Evolutionary conservation across 1,140 invertebrate genomes (phyloP).

Genomic region (Samia ricini): DNA sequence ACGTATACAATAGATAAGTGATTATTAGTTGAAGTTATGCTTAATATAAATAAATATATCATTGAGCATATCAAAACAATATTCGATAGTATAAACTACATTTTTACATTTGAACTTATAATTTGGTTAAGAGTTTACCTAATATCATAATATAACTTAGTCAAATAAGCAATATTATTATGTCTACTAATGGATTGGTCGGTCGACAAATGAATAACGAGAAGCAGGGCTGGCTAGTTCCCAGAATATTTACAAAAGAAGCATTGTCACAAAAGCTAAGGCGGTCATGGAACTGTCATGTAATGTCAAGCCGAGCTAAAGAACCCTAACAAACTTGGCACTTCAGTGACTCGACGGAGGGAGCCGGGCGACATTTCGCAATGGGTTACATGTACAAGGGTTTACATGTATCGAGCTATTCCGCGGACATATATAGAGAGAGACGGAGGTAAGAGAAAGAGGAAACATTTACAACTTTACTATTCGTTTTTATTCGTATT

Average conservation of each 20-base stretch:
- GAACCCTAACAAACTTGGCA: conserved; percentile 15
- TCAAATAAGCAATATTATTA: neutral
- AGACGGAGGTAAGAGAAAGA: too few relatives aligned
- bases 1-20: too few relatives aligned
- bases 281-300: conserved; percentile 6
- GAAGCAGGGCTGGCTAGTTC: neutral
- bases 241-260: neutral
- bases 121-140: neutral
- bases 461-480: too few relatives aligned
- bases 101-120: neutral
- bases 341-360: conserved; percentile 8
- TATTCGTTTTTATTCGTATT: too few relatives aligned
- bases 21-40: too few relatives aligned
- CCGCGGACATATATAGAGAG: neutral
- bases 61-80: too few relatives aligned
- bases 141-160: neutral
- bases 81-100: neutral
- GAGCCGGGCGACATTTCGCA: neutral
- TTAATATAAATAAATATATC: too few relatives aligned
- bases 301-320: conserved; percentile 9
- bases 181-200: neutral
- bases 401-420: neutral
- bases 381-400: conserved; percentile 6
- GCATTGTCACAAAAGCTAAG: neutral
- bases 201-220: neutral